These are phyloP conservation scores for Margarornis squamiger DNA, from an alignment of 2,797 vertebrate species.

Conservation along the genomic window DNA sequence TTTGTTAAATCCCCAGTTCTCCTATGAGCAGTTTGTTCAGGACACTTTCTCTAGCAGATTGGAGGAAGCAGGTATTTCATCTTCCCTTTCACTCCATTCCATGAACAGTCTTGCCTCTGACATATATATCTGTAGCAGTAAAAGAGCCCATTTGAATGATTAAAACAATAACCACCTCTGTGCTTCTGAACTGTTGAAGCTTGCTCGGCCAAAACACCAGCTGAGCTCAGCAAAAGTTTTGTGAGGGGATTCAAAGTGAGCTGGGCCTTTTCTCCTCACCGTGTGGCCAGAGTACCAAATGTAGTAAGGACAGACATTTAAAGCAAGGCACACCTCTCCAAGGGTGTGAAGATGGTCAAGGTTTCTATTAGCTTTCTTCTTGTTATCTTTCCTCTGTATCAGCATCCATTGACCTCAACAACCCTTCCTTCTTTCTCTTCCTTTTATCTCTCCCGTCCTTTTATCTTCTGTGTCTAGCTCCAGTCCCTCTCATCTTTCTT, in stretches of 20 bases:
- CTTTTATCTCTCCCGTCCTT: background rate
- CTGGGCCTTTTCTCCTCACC: background rate
- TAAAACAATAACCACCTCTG: background rate
- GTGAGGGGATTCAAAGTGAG: background rate
- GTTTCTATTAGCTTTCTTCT: background rate
- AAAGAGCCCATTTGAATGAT: background rate
- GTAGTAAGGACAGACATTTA: background rate
- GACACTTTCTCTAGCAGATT: background rate
- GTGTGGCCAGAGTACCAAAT: background rate
- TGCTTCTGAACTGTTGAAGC: background rate
- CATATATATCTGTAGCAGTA: accelerated
- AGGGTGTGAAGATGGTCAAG: background rate
- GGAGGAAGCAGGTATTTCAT: background rate
- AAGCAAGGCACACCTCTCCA: background rate
- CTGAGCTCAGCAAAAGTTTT: background rate
- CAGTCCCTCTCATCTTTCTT: slow-evolving; percentile 5
- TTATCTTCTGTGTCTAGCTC: background rate
- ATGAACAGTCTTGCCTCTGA: background rate
- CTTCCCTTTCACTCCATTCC: background rate
- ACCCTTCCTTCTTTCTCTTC: background rate
- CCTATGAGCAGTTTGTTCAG: background rate
- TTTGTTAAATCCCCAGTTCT: background rate
- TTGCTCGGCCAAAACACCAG: background rate
- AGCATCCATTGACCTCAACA: slow-evolving; percentile 22
- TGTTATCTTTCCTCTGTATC: background rate